Evolutionary conservation across 2,797 vertebrate species (phyloP), one percentile per base, ranked within the genome.

Genomic region (Phataginus tetradactyla): DNA sequence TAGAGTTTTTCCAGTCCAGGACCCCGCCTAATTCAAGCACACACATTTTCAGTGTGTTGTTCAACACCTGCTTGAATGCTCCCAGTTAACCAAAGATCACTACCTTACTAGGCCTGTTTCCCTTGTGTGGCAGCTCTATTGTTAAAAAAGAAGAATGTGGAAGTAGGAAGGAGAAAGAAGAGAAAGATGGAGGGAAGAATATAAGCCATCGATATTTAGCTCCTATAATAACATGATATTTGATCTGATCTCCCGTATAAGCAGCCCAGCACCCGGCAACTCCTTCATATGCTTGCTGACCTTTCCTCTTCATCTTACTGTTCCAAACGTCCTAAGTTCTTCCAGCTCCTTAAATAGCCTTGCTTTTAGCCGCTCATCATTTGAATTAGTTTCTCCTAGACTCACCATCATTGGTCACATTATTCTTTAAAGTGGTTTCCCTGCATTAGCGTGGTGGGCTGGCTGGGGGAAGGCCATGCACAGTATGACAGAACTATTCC

Each of bases 391-490:
- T 55, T 27, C 3, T 21, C 55, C 37, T 21, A 4, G n/a, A 79
- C 27, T 29, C 21, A 45, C 7, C 12, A 8, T 12, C 27, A 27
- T 25, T 32, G 29, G 55, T 55, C 71, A 45, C 55, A 45, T 32
- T 27, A 34, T 59, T 21, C 21, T 39, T 37, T 68, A 3, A 91
- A 75, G 66, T 12, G 5, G 3, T 49, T 34, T 75, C 45, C 45
- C 64, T 13, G 8, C 39, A 11, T 5, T 21, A n/a, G 14, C 5
- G 0, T 3, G 12, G 51, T 15, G 1, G 27, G 15, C 34, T 15
- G 21, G 14, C 7, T 45, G 81, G 39, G 25, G 0, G 0, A 4
- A 55, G 29, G 39, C 3, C 7, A 23, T 0, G 15, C 1, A 7
- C 29, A 39, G 68, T 7, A 3, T 12, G 18, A 53, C 25, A 51